Base-by-base conservation (phyloP, 2,797 vertebrate genomes). In the Sebastes taczanowskii region DNA sequence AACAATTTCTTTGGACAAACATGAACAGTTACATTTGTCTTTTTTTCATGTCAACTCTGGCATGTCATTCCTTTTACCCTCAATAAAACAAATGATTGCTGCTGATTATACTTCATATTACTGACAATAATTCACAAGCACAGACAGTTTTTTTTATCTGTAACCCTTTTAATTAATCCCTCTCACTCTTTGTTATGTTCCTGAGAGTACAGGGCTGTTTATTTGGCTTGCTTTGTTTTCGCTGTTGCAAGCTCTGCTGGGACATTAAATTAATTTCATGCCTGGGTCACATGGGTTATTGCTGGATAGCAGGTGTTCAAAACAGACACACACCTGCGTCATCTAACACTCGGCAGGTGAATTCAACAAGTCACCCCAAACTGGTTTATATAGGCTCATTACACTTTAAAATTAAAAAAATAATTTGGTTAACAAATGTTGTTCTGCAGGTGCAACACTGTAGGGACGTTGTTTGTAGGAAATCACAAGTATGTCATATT, bases 251-350 rank as follows among this genome's bases (percentile, higher is more conserved):
- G 83, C 83, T 92, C 91, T 91, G 71, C 84, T 83, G 89, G 91
- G 92, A 92, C 73, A 63, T 80, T 76, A 74, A 85, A 93, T 92
- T 86, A 89, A 92, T 88, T 89, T 91, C 81, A 84, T 83, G 84
- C 73, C 35, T 63, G 22, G 49, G 85, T 86, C 88, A 88, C 87
- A 83, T 58, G 84, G 78, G 74, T 84, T 78, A 82, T 77, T 77
- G 63, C 67, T 78, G 58, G 71, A 84, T 81, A 87, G 86, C 90
- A 92, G 86, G 78, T 92, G 92, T 88, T 86, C 49, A 78, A 87
- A 90, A 90, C 86, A 92, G 56, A 83, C 30, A 77, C 81, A 79
- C 87, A 84, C 80, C 81, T 85, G 86, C 27, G 22, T 77, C 86
- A 70, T 56, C 38, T 11, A 67, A 73, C 67, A 62, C 63, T 66